Evolutionary conservation across 2,113 vertebrate species (phyloP).

Genomic region (Tychaedon coryphoeus): DNA sequence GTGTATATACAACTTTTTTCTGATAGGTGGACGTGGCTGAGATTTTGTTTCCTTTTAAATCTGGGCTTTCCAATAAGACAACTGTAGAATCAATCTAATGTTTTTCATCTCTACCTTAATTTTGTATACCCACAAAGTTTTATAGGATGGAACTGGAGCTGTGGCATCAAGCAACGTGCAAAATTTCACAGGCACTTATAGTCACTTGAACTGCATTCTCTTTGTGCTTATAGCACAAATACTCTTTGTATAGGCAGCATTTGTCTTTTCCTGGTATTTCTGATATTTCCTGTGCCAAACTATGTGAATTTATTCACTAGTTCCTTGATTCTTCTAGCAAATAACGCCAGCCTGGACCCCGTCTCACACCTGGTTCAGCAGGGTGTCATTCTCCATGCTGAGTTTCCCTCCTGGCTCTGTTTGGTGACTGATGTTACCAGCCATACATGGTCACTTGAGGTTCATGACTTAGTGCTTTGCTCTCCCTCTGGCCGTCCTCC

Average conservation of each 20-base stretch:
- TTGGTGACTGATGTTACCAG: not conserved
- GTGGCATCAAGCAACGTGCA: not conserved
- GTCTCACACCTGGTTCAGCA: not conserved
- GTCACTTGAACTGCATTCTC: not conserved
- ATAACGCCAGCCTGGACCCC: not conserved
- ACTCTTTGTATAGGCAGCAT: not conserved
- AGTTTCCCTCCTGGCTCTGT: not conserved
- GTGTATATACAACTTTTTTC: not conserved
- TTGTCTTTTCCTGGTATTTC: not conserved
- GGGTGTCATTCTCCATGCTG: not conserved
- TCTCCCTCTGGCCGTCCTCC: not conserved
- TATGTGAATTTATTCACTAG: not conserved
- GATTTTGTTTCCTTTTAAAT: not conserved
- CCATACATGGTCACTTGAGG: rapidly evolving
- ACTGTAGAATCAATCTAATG: not conserved
- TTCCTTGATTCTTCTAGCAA: not conserved
- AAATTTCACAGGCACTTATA: not conserved
- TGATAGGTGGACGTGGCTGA: not conserved
- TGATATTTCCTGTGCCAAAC: not conserved
- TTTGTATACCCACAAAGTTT: not conserved
- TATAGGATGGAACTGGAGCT: not conserved
- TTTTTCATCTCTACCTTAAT: not conserved
- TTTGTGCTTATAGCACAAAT: not conserved
- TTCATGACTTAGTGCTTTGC: not conserved
- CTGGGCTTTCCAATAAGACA: not conserved